These are phyloP conservation scores for Drosophila ercepeae DNA, from an alignment of 1,140 invertebrate genomes.

Conservation along the genomic window DNA sequence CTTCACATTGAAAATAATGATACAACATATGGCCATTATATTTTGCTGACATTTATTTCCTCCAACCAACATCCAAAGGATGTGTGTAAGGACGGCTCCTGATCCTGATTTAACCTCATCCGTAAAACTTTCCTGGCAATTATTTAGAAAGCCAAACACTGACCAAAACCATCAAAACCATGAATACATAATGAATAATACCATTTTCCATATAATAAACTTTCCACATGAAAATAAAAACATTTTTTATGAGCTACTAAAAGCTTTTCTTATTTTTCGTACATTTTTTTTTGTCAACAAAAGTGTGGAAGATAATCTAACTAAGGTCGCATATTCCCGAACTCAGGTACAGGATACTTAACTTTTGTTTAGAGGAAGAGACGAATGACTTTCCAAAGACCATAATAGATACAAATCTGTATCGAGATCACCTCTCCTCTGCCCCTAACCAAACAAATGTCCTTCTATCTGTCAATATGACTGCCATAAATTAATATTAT, in stretches of 20 bases:
- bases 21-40: conserved; percentile 70
- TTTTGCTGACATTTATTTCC: conserved; percentile 67
- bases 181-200: conserved; percentile 48
- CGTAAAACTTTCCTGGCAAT: conserved; percentile 43
- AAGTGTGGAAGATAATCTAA: neutral
- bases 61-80: conserved; percentile 6
- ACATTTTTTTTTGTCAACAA: conserved; percentile 46
- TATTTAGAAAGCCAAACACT: conserved; percentile 52
- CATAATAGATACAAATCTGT: neutral
- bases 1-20: conserved; percentile 60
- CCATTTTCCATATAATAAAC: conserved; percentile 41
- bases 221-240: conserved; percentile 23
- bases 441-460: neutral
- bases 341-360: neutral
- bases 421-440: neutral
- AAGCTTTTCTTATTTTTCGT: conserved; percentile 14
- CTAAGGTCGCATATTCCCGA: too few species aligned
- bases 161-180: conserved; percentile 48
- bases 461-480: neutral
- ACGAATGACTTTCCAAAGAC: too few species aligned
- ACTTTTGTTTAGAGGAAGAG: neutral
- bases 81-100: conserved; percentile 3
- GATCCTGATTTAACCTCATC: conserved; percentile 55
- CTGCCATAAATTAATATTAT: neutral
- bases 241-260: conserved; percentile 62